Conservation (phyloP, 2,888 invertebrate genomes). For the Chaetogeoica ovagalla region DNA sequence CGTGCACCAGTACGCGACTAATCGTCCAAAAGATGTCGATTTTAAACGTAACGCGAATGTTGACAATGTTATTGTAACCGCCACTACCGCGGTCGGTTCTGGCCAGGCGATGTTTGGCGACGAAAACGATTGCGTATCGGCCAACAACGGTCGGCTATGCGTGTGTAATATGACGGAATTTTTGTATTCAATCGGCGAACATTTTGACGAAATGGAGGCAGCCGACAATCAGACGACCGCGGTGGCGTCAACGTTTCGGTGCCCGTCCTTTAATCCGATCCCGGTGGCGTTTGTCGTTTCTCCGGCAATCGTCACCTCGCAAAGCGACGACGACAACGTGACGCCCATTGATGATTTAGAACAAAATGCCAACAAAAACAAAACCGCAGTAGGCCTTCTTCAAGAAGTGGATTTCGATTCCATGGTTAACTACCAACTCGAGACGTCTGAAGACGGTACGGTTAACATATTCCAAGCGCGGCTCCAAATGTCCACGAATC, state of each 20-base stretch:
- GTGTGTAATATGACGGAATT: conserved; percentile 7
- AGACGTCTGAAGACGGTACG: too few species aligned
- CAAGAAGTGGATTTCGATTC: too few species aligned
- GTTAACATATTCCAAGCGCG: not conserved
- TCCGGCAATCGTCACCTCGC: not conserved
- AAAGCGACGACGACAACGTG: too few species aligned
- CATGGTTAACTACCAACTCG: too few species aligned
- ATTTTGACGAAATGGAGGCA: not conserved
- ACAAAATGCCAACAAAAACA: too few species aligned
- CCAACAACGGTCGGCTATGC: conserved; percentile 13
- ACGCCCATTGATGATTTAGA: too few species aligned
- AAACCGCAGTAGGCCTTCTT: too few species aligned
- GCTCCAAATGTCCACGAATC: not conserved
- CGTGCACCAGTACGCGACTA: too few species aligned
- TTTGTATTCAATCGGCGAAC: not conserved
- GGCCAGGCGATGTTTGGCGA: not conserved
- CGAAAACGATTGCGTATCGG: conserved; percentile 3
- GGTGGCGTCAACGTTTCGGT: not conserved
- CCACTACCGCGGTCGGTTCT: too few species aligned
- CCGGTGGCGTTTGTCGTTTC: conserved; percentile 4
- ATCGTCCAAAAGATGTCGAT: too few species aligned
- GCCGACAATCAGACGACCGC: too few species aligned
- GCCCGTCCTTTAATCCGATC: not conserved
- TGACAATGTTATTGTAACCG: too few species aligned
- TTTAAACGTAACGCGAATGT: not conserved